Percentiles rank a stretch among this genome's conserved stretches.
Conservation (phyloP, 2,888 invertebrate species). For the Cremastinae sp. region DNA sequence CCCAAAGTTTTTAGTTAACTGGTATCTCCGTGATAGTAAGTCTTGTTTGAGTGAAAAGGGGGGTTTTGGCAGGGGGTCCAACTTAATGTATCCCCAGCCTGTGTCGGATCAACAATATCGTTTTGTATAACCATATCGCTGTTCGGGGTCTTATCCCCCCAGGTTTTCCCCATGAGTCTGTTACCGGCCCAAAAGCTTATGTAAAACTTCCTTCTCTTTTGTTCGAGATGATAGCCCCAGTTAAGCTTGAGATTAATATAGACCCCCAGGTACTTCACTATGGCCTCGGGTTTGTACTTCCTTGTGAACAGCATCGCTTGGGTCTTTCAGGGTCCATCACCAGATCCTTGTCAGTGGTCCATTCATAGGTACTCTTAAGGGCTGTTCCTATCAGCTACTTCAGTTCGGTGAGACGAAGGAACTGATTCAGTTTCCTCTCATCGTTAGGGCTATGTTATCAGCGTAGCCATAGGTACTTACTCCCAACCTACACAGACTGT, state of each 20-base stretch:
- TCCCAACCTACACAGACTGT: neutral
- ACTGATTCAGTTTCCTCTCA: neutral
- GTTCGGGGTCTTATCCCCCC: too few species aligned
- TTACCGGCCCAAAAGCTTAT: too few species aligned
- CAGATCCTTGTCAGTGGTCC: neutral
- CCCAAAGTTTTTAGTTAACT: too few species aligned
- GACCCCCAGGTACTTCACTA: neutral
- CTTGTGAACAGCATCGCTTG: neutral
- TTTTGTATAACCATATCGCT: too few species aligned
- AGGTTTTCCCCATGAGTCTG: too few species aligned
- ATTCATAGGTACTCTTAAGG: neutral
- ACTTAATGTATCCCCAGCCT: too few species aligned
- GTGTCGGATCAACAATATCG: too few species aligned
- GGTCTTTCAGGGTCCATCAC: neutral
- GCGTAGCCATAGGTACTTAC: neutral
- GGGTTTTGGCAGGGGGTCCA: too few species aligned
- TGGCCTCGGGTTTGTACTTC: neutral
- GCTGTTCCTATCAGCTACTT: neutral
- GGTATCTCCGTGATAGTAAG: too few species aligned
- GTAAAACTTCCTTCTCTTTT: neutral
- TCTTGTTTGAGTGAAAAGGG: too few species aligned
- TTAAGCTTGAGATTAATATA: neutral
- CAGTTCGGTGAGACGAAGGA: neutral
- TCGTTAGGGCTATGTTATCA: neutral
- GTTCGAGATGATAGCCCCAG: neutral